Evolutionary conservation across 2,797 vertebrate genomes (phyloP), one percentile per base, ranked within the genome.

Genomic region (Buceros bicornis): DNA sequence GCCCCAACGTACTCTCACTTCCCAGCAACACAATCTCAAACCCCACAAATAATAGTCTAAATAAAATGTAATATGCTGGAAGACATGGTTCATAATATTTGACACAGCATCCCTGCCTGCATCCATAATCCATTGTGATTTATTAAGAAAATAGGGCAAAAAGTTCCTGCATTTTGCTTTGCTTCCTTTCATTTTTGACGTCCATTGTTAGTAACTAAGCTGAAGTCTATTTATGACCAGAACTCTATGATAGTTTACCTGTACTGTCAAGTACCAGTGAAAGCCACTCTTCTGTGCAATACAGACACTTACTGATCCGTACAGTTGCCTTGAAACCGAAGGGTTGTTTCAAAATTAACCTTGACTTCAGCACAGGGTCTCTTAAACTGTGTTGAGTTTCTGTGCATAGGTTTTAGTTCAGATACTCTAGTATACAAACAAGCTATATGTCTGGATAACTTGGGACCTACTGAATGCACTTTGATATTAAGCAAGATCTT

Each of bases 401-500:
- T 89, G 53, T 85, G 92, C 40, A 51, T 84, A n/a, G 21, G 42
- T 61, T 87, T 95, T 96, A 97, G 94, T 85, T 86, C 95, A 97
- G 91, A 86, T 57, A 79, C 95, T 94, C 82, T 80, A 81, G 78
- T 73, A 87, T 58, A 91, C 83, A 94, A 96, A 88, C 91, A 96
- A 96, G 92, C 93, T 74, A 26, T 65, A 65, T 85, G 51, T 78
- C 94, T 95, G 90, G 82, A 96, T 95, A 93, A 87, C 96, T 91
- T 95, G 96, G 97, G 96, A 91, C 94, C 67, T 84, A 87, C 90
- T 25, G 43, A 96, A 97, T 91, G 56, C 61, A 86, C 95, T 97
- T 98, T 97, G 94, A 98, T 97, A 97, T 97, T 97, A 97, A 97
- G 94, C 89, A 98, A 96, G 89, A 95, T 97, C 96, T 97, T 97